Evolutionary conservation across 2,797 vertebrate species (phyloP), one percentile per base, ranked within the genome.

Genomic region (Phaenicophaeus curvirostris): DNA sequence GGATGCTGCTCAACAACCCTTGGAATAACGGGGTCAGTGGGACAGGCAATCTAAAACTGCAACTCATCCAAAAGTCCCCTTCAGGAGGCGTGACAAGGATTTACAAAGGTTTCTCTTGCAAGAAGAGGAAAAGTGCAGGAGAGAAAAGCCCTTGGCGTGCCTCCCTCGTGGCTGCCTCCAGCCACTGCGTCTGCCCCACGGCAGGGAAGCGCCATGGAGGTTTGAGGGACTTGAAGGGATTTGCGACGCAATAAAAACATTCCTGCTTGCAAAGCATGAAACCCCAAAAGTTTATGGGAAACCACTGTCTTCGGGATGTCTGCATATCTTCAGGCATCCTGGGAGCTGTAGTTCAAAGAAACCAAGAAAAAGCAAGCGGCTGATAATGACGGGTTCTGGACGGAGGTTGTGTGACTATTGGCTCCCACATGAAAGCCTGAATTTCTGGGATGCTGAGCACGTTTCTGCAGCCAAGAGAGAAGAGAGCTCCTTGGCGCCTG

Each of bases 251-350:
- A 95, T 96, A 85, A 96, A 96, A 97, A 97, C 95, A 97, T 97
- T 97, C 95, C 90, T 96, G 96, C 89, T 80, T 77, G 93, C 95
- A 95, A 95, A 94, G 95, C 96, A 96, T 95, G 93, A 97, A 97
- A 97, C 96, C 97, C 96, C 93, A 95, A 91, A 95, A 94, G 89
- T 97, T 96, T 96, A 96, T 95, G 95, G 93, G 95, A 96, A 97
- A 97, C 97, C 97, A 96, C 97, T 96, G 97, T 97, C 97, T 97
- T 97, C 11, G 28, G 94, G 85, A 90, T 89, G 97, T 97, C 97
- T 97, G 96, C 97, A 97, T 97, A 96, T 91, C 96, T 97, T 96
- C 93, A 69, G 96, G 96, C 95, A 96, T 97, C 97, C 95, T 96
- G 96, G 97, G 97, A 97, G 86, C 97, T 95, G 95, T 94, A 96